Evolutionary conservation across 2,113 vertebrate genomes (phyloP).

Genomic region (Dromaius novaehollandiae): DNA sequence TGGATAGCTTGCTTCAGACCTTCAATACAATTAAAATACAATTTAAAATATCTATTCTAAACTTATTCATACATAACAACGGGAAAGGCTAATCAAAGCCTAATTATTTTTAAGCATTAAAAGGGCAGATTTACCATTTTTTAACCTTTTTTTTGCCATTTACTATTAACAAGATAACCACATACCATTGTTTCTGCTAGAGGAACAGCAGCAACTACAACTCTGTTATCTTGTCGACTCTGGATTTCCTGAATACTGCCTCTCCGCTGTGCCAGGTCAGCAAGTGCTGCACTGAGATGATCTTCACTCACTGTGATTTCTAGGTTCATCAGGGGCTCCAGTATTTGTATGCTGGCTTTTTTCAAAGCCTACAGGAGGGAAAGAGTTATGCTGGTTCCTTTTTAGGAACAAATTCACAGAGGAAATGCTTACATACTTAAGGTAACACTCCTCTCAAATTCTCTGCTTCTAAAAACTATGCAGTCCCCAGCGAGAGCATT

Average conservation of each 20-base stretch:
- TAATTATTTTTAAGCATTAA: not conserved
- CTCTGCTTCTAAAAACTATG: not conserved
- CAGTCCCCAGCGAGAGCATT: not conserved
- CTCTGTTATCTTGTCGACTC: constrained; percentile 86
- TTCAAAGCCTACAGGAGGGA: constrained; percentile 82
- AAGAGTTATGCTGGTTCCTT: not conserved
- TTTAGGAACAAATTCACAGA: not conserved
- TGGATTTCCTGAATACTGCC: constrained; percentile 89
- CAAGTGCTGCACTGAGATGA: constrained; percentile 84
- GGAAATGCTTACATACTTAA: not conserved
- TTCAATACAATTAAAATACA: not conserved
- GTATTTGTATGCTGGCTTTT: constrained; percentile 84
- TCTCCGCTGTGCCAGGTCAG: constrained; percentile 91
- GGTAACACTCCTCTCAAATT: not conserved
- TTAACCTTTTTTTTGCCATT: not conserved
- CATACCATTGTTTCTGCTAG: constrained; percentile 93
- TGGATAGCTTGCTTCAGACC: not conserved
- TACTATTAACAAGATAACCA: not conserved
- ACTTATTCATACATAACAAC: not conserved
- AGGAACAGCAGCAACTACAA: constrained; percentile 87
- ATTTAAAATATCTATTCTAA: not conserved
- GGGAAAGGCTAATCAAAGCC: not conserved
- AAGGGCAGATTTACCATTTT: not conserved
- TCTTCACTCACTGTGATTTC: constrained; percentile 87
- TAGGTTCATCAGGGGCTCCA: constrained; percentile 93